These are phyloP conservation scores for Gnatocerus cornutus DNA, from an alignment of 2,888 invertebrate species.

Conservation along the genomic window DNA sequence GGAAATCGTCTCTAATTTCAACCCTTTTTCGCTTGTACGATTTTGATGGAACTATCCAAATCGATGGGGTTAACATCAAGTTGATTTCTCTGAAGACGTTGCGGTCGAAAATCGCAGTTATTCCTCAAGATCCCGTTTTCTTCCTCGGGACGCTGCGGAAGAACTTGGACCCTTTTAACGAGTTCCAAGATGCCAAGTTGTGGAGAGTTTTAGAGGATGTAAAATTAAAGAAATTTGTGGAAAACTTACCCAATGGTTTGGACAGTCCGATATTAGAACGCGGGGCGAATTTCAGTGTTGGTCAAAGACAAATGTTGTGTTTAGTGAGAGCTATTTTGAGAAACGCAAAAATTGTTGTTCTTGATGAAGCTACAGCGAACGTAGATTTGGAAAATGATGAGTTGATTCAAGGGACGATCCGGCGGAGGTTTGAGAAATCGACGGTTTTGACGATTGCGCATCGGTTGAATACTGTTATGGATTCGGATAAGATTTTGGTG, in stretches of 20 bases:
- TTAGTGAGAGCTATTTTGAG: conserved; percentile 76
- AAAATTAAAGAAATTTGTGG: conserved; percentile 80
- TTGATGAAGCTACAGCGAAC: conserved; percentile 86
- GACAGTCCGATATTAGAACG: conserved; percentile 71
- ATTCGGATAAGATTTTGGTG: conserved; percentile 83
- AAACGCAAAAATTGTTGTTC: conserved; percentile 62
- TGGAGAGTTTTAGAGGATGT: conserved; percentile 90
- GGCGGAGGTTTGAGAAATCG: conserved; percentile 81
- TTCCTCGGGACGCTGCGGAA: conserved; percentile 90
- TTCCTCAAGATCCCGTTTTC: conserved; percentile 89
- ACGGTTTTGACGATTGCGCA: conserved; percentile 90
- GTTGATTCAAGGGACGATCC: conserved; percentile 84
- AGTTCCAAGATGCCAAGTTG: conserved; percentile 83
- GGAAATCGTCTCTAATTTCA: conserved; percentile 4
- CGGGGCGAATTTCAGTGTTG: conserved; percentile 63
- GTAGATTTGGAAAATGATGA: conserved; percentile 86
- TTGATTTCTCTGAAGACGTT: conserved; percentile 82
- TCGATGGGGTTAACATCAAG: conserved; percentile 84
- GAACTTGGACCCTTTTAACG: conserved; percentile 92
- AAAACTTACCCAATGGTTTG: conserved; percentile 75
- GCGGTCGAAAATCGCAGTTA: conserved; percentile 85
- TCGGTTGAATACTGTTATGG: conserved; percentile 88
- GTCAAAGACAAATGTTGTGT: conserved; percentile 78
- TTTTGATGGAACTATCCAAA: conserved; percentile 73
- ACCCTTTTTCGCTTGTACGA: background rate